Conservation (phyloP, 2,113 vertebrate genomes). For the Hucho hucho region DNA sequence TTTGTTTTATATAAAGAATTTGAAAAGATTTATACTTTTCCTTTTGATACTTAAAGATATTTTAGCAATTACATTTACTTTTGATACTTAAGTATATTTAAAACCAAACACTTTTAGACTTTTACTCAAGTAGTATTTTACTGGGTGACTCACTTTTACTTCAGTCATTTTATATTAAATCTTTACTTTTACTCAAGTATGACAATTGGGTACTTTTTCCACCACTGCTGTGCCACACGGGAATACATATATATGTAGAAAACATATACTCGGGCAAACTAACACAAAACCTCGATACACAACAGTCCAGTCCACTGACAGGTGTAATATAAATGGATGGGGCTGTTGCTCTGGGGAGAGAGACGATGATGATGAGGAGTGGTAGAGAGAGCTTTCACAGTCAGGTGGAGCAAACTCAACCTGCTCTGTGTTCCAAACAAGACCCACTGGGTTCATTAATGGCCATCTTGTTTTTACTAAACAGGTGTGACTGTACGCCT, state of each 20-base stretch:
- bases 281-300: neutral
- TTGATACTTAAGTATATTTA: no score
- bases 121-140: no score
- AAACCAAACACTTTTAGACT: no score
- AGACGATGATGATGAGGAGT: neutral
- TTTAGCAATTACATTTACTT: no score
- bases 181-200: no score
- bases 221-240: neutral
- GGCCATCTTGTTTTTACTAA: conserved; percentile 16
- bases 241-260: neutral
- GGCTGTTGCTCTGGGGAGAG: neutral
- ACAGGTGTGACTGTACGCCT: conserved; percentile 17
- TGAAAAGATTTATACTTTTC: no score
- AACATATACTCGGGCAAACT: neutral
- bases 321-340: neutral
- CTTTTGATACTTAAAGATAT: no score
- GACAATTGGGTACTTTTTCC: no score
- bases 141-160: no score
- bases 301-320: neutral
- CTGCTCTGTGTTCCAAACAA: conserved; percentile 4
- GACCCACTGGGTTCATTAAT: neutral
- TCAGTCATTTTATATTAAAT: no score
- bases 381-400: conserved; percentile 5
- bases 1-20: no score
- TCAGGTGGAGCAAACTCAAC: neutral